Conservation (phyloP, 1,140 invertebrate species). For the Babylonia areolata region DNA sequence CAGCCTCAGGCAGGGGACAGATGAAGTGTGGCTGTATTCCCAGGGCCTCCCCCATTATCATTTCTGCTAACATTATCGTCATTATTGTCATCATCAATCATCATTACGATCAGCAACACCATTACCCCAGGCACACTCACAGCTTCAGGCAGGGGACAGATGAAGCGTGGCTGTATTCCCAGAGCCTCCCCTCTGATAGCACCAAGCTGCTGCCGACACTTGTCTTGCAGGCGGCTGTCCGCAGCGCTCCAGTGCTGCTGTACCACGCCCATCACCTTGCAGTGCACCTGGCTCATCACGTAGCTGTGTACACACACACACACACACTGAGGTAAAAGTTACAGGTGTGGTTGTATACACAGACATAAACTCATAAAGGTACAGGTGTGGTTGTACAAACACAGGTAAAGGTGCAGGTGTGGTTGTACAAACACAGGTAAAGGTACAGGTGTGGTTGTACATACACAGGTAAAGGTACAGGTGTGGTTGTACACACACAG, state of each 20-base stretch:
- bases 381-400: background rate
- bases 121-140: slow-evolving; percentile 56
- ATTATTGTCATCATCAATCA: too few species aligned
- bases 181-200: slow-evolving; percentile 57
- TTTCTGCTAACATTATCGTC: too few species aligned
- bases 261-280: slow-evolving; percentile 65
- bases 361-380: background rate
- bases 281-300: slow-evolving; percentile 58
- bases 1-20: too few species aligned
- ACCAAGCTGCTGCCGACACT: slow-evolving; percentile 55
- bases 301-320: slow-evolving; percentile 51
- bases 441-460: too few species aligned
- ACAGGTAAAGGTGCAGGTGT: too few species aligned
- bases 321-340: background rate
- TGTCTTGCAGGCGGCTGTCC: slow-evolving; percentile 52
- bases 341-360: background rate
- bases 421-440: too few species aligned
- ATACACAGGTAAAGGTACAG: background rate
- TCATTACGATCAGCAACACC: too few species aligned
- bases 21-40: too few species aligned
- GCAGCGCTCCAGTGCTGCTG: slow-evolving; percentile 50
- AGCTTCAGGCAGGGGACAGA: slow-evolving; percentile 61
- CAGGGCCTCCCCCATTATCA: too few species aligned
- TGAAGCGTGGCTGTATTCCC: slow-evolving; percentile 55
- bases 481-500: background rate